phyloP scores from a whole-genome alignment of 2,888 invertebrate species.

The Drosophila mercatorum region DNA sequence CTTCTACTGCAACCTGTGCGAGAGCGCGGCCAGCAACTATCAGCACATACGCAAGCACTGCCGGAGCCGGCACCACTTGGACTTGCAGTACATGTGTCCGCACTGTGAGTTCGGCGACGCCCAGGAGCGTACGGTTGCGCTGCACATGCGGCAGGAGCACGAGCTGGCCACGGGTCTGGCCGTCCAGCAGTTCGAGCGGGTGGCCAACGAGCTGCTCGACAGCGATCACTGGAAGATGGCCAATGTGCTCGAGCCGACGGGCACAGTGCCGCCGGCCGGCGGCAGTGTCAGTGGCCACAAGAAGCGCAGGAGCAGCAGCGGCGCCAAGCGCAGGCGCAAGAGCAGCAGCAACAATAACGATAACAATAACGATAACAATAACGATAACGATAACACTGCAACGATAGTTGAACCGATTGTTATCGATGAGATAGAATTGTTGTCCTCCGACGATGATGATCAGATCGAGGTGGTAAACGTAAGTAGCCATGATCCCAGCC shows the following conservation, averaged over 20 bases:
- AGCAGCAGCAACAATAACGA: not conserved
- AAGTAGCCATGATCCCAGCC: not conserved
- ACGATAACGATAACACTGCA: not conserved
- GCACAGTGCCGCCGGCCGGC: not conserved
- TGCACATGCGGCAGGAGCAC: constrained; percentile 51
- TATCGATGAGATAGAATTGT: constrained; percentile 29
- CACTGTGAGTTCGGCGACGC: constrained; percentile 87
- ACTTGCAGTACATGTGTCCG: constrained; percentile 89
- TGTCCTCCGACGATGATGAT: constrained; percentile 61
- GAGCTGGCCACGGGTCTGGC: constrained; percentile 85
- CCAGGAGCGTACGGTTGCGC: constrained; percentile 52
- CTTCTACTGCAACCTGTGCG: constrained; percentile 56
- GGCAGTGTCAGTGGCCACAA: not conserved
- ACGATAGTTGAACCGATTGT: no score
- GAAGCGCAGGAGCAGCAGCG: not conserved
- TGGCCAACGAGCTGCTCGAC: constrained; percentile 44
- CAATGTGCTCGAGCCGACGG: constrained; percentile 80
- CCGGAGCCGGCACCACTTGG: constrained; percentile 86
- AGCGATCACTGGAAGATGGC: constrained; percentile 81
- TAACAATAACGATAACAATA: not conserved
- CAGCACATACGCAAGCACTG: constrained; percentile 62
- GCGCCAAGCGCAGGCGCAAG: not conserved
- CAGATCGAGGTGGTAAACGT: constrained; percentile 15
- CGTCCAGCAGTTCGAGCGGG: constrained; percentile 84
- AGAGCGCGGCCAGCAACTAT: constrained; percentile 18